Evolutionary conservation across 2,113 vertebrate species (phyloP).

Genomic region (Helogale parvula): DNA sequence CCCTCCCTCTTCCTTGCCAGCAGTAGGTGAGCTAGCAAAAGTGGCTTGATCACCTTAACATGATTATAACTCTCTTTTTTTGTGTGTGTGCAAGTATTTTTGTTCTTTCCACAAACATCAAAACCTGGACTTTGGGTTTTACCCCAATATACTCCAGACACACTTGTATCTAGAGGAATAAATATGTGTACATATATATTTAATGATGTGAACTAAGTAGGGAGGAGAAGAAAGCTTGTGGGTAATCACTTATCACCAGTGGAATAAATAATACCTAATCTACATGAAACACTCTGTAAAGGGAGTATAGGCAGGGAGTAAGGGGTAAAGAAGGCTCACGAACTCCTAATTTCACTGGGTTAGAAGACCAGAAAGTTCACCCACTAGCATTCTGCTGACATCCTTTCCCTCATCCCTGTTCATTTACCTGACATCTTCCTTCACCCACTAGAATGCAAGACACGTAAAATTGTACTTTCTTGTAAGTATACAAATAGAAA

Average conservation of each 20-base stretch:
- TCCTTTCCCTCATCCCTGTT: not conserved
- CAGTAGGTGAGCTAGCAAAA: not conserved
- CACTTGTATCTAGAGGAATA: not conserved
- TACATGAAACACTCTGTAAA: not conserved
- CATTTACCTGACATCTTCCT: not conserved
- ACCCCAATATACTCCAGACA: not conserved
- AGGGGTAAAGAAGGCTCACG: not conserved
- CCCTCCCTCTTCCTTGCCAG: fast-evolving
- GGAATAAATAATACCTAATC: fast-evolving
- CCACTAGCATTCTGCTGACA: fast-evolving
- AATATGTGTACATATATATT: not conserved
- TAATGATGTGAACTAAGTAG: not conserved
- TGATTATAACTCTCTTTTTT: not conserved
- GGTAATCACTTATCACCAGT: not conserved
- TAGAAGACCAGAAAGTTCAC: no score
- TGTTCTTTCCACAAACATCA: not conserved
- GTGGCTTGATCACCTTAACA: fast-evolving
- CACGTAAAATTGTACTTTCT: fast-evolving
- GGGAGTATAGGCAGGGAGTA: fast-evolving
- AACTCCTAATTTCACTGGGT: fast-evolving
- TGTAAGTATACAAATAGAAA: not conserved
- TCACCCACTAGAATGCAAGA: fast-evolving
- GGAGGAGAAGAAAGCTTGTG: not conserved
- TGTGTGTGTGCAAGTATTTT: not conserved
- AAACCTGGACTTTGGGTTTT: not conserved